Base-by-base conservation (phyloP, 2,113 vertebrate species). In the Centropristis striata region DNA sequence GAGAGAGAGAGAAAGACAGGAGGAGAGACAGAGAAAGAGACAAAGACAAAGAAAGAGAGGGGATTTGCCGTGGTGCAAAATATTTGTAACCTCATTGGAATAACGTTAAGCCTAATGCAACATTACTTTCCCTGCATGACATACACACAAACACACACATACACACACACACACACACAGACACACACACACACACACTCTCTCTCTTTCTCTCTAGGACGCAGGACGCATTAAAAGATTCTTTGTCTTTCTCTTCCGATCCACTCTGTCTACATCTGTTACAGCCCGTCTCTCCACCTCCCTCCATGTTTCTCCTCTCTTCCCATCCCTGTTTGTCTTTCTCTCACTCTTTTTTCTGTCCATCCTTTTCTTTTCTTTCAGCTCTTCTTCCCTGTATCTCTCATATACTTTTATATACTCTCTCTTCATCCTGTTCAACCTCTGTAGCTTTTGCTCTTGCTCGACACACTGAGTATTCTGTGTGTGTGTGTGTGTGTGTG, bases 51-150 rank as follows among this genome's bases (percentile, higher is more conserved):
- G 23, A 49, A 12, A 28, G 16, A 28, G 58, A 68, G 46, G 60
- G 32, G 42, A 77, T 85, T 80, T 75, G 54, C 47, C 18, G 27
- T 69, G 51, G 58, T 25, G 64, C 63, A 77, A 85, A 79, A 83
- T 68, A 58, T 75, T 61, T 32, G 41, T 80, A 83, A 63, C 72
- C 80, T 78, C 67, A 53, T 44, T 73, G 53, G 68, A 86, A 83
- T 84, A 80, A 74, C 78, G 61, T 53, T 53, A 37, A 73, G 69
- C 65, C 57, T 72, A 73, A 74, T 85, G 58, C 71, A 80, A 69
- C 70, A 74, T 72, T 72, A 63, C 46, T 63, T 75, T 5, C 50
- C 21, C 55, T 55, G 41, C 44, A 68, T 32, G 15, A 46, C 63
- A 69, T 18, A 15, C 16, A n/a, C 50, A n/a, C n/a, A n/a, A n/a